Base-by-base conservation (phyloP, 1,140 invertebrate species). In the Penaeus vannamei region DNA sequence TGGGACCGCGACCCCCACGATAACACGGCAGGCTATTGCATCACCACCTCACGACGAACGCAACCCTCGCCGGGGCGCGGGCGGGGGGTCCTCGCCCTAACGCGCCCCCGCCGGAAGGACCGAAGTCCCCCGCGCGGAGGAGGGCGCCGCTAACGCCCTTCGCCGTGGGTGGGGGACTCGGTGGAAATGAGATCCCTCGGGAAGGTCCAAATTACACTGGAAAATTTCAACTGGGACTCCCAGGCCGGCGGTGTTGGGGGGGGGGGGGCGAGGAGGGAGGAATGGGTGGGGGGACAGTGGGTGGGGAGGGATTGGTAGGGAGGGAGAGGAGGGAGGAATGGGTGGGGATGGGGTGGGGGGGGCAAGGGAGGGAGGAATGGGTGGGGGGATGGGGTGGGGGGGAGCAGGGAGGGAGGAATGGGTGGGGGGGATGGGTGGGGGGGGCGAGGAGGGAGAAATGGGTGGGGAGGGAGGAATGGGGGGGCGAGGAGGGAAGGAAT, bases 201-300 rank as follows among this genome's bases (percentile, higher is more conserved):
- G 72, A 89, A 42, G 82, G 87, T 42, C 87, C 87, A 89, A 89
- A 89, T 85, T 89, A 85, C 87, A 89, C 87, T 89, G 87, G 87
- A 89, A 89, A 89, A 89, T 89, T 89, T 89, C 87, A 89, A 85
- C 87, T 89, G 87, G 87, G 87, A 89, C 82, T 85, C 87, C 87
- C 87, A 23, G 59, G 64, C 87, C 82, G 83, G 87, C 82, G 59
- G 87, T 89, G 87, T 53, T 89, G 53, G 83, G 76, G 83, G 17
- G 53, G 12, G 7, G 53, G 53, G 53, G 17, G 5, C 10, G 53
- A 12, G 12, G 17, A 2, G 12, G 53, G 53, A 17, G 53, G 10
- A 10, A 12, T 0, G 53, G 46, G 46, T 1, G 8, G 53, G 53
- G 53, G 53, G 53, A 53, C 10, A 12, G 8, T 0, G 12, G 53